Evolutionary conservation across 2,113 vertebrate genomes (phyloP).

Genomic region (Turdus rufiventris): DNA sequence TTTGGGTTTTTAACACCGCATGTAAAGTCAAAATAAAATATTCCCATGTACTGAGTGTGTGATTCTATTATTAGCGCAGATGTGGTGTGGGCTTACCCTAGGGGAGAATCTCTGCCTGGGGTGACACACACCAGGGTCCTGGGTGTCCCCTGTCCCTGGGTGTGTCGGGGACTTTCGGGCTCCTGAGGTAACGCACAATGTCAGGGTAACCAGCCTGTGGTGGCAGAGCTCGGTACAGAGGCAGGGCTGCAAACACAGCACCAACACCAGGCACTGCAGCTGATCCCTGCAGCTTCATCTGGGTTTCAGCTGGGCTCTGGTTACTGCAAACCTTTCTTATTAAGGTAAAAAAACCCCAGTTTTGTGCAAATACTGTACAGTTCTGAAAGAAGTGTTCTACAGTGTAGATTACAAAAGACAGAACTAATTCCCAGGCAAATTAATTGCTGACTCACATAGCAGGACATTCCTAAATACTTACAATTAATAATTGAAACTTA

Average conservation of each 20-base stretch:
- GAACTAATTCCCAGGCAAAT: background rate
- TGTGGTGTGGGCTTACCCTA: accelerated
- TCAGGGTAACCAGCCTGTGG: background rate
- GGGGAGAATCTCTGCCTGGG: background rate
- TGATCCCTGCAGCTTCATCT: background rate
- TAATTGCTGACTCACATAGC: background rate
- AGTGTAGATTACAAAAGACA: background rate
- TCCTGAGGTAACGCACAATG: background rate
- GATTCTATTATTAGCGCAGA: background rate
- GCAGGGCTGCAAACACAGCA: background rate
- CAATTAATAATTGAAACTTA: background rate
- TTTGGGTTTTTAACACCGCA: constrained; percentile 99
- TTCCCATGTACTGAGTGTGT: constrained; percentile 72
- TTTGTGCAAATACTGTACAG: background rate
- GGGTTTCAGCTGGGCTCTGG: background rate
- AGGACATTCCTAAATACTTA: constrained; percentile 10
- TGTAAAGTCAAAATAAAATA: constrained; percentile 99
- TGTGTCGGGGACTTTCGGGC: background rate
- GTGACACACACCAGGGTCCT: background rate
- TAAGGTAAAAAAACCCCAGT: background rate
- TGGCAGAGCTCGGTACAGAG: background rate
- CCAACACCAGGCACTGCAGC: background rate
- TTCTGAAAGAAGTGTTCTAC: background rate
- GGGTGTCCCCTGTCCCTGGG: background rate
- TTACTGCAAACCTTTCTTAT: background rate